Percentiles rank a stretch among this genome's conserved stretches.
phyloP scores from a whole-genome alignment of 92 coral and sea anemone species.

The Zoanthus gigantus region DNA sequence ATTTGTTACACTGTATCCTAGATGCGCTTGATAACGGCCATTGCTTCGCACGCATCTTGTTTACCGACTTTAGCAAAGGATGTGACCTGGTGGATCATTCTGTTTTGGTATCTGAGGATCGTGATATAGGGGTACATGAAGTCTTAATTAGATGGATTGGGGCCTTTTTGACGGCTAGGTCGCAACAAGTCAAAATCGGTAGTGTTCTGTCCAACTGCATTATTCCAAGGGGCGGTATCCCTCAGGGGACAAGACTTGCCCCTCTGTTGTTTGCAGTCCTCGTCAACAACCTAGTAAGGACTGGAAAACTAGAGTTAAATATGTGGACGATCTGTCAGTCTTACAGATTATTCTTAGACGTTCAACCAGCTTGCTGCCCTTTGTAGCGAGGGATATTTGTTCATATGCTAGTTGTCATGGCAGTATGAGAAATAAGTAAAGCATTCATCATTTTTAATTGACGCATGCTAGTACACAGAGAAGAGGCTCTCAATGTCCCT shows the following conservation, averaged over 20 bases:
- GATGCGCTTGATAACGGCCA: too few species aligned
- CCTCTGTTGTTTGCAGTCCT: conserved; percentile 42
- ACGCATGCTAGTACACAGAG: too few species aligned
- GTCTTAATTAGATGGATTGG: too few species aligned
- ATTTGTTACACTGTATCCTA: too few species aligned
- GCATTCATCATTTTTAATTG: too few species aligned
- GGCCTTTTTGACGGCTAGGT: too few species aligned
- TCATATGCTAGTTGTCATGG: conserved; percentile 18
- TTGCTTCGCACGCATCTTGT: too few species aligned
- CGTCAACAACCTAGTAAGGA: conserved; percentile 27
- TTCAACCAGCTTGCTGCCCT: conserved; percentile 23
- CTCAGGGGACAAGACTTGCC: conserved; percentile 23
- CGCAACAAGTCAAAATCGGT: too few species aligned
- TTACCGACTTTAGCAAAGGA: too few species aligned
- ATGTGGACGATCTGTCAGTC: conserved; percentile 39
- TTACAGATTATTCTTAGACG: conserved; percentile 6
- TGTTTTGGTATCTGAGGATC: too few species aligned
- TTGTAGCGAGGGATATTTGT: conserved; percentile 1
- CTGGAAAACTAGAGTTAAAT: conserved; percentile 27
- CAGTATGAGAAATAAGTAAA: not conserved
- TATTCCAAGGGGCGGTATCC: conserved; percentile 36
- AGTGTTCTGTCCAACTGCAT: not conserved
- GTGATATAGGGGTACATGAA: too few species aligned
- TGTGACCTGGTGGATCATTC: not conserved
- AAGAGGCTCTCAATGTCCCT: too few species aligned